phyloP scores from a whole-genome alignment of 2,113 vertebrate species.

The Upupa epops region DNA sequence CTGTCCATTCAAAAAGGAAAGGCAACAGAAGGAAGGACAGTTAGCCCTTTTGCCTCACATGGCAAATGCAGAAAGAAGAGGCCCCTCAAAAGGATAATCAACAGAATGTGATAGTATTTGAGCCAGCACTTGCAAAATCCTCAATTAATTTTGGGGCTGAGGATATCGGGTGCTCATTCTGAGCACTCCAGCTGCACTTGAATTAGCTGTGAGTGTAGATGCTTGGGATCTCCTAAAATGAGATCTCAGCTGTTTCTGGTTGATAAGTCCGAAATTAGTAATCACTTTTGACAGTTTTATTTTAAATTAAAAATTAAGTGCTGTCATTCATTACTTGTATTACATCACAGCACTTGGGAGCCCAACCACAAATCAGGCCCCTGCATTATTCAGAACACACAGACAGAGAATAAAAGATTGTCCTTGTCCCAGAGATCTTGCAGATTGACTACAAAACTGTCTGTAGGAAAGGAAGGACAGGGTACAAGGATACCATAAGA shows the following conservation, averaged over 20 bases:
- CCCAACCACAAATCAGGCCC: not conserved
- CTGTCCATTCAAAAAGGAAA: not conserved
- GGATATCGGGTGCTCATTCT: conserved; percentile 50
- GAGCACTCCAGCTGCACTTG: conserved; percentile 47
- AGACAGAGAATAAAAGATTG: not conserved
- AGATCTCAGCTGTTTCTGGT: conserved; percentile 58
- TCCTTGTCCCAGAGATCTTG: not conserved
- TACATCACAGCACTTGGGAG: conserved; percentile 7
- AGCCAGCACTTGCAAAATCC: conserved; percentile 54
- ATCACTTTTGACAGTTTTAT: conserved; percentile 42
- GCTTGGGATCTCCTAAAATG: conserved; percentile 55
- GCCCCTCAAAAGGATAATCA: conserved; percentile 7
- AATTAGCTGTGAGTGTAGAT: conserved; percentile 34
- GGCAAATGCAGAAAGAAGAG: not conserved
- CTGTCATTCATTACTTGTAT: conserved; percentile 54
- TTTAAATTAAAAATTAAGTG: conserved; percentile 62
- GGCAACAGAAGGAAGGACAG: not conserved
- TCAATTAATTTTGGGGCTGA: conserved; percentile 46
- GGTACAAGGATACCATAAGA: not conserved
- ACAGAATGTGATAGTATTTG: not conserved
- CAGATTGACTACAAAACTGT: not conserved
- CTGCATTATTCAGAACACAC: not conserved
- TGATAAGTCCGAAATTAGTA: conserved; percentile 53
- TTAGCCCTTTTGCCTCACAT: not conserved
- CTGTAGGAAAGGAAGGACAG: not conserved